These are phyloP conservation scores for Ferrisia virgata DNA, from an alignment of 2,888 invertebrate species.

Conservation along the genomic window DNA sequence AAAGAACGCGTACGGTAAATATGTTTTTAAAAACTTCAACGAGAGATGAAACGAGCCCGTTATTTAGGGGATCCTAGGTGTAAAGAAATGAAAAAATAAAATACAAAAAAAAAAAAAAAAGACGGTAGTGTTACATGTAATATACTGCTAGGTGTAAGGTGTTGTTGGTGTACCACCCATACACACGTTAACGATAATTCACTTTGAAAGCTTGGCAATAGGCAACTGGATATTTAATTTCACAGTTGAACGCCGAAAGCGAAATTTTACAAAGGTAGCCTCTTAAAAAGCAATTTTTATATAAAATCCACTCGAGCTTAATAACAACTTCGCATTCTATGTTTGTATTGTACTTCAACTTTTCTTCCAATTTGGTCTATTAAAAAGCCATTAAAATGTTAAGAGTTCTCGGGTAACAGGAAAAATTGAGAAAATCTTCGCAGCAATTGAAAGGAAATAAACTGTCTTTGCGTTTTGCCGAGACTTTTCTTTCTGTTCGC, in stretches of 20 bases:
- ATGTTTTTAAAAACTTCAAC: slow-evolving; percentile 3
- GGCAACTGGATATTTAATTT: slow-evolving; percentile 35
- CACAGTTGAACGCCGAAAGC: slow-evolving; percentile 35
- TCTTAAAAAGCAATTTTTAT: slow-evolving; percentile 36
- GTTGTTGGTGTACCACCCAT: background rate
- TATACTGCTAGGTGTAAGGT: background rate
- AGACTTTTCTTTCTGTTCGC: background rate
- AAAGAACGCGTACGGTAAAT: background rate
- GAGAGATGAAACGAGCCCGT: background rate
- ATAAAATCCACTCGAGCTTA: slow-evolving; percentile 33
- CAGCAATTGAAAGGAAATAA: slow-evolving; percentile 36
- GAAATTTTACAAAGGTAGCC: slow-evolving; percentile 27
- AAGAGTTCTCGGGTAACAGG: slow-evolving; percentile 5
- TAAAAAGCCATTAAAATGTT: slow-evolving; percentile 36
- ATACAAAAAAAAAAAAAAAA: too few relatives aligned
- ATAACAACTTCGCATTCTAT: slow-evolving; percentile 34
- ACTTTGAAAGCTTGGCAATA: slow-evolving; percentile 16
- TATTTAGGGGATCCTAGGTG: background rate
- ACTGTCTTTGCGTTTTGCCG: slow-evolving; percentile 7
- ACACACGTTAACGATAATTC: background rate
- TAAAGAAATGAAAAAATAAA: too few relatives aligned
- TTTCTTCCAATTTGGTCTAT: slow-evolving; percentile 38
- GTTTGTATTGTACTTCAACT: slow-evolving; percentile 38
- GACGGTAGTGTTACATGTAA: background rate
- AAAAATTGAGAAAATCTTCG: slow-evolving; percentile 24